Evolutionary conservation across 2,113 vertebrate species (phyloP).

Genomic region (Okapia johnstoni): DNA sequence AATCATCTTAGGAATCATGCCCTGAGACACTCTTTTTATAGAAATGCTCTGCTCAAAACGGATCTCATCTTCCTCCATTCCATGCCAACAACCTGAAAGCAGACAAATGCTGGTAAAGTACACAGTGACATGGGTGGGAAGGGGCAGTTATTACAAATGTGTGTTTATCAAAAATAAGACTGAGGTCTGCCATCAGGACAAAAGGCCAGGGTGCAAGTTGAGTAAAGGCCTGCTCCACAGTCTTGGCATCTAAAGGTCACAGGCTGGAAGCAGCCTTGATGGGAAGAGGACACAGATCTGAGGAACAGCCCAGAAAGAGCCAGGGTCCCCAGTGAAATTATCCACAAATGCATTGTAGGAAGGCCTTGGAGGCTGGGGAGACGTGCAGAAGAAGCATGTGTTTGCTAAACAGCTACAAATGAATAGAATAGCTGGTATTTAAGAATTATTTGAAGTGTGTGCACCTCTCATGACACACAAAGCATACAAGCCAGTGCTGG

Average conservation of each 20-base stretch:
- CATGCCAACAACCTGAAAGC: constrained; percentile 8
- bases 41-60: background rate
- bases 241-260: background rate
- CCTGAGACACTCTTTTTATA: background rate
- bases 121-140: background rate
- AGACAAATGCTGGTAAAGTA: constrained; percentile 29
- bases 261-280: background rate
- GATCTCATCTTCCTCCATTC: background rate
- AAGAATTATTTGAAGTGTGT: background rate
- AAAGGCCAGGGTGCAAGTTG: background rate
- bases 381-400: background rate
- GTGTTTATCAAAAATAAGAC: background rate
- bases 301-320: background rate
- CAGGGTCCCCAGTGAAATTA: background rate
- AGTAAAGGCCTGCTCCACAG: background rate
- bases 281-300: background rate
- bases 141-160: background rate
- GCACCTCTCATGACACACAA: background rate
- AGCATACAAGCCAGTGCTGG: background rate
- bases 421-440: background rate
- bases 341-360: background rate
- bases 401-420: background rate
- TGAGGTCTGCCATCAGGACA: background rate
- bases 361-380: background rate
- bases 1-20: background rate